A percentile compares a stretch with the other conserved stretches of the same genome.
Conservation (phyloP, 2,797 vertebrate species). For the Zenarchopterus dispar region DNA sequence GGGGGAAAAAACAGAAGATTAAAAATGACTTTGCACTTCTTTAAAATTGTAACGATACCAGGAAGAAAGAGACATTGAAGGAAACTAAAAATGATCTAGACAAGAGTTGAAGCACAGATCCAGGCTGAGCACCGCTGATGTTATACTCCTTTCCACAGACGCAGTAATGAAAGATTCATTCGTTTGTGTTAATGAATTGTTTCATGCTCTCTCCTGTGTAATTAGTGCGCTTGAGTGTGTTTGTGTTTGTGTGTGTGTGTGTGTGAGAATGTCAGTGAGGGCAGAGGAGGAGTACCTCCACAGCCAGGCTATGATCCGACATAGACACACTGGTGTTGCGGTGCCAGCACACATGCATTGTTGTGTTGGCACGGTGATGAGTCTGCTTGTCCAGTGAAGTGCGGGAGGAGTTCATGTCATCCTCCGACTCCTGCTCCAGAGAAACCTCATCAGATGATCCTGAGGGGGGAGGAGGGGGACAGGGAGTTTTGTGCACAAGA, state of each 20-base stretch:
- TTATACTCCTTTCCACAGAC: neutral
- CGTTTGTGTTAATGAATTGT: too few relatives aligned
- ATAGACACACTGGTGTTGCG: slow-evolving; percentile 96
- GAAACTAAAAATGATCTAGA: slow-evolving; percentile 17
- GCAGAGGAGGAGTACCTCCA: slow-evolving; percentile 86
- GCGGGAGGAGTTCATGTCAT: slow-evolving; percentile 85
- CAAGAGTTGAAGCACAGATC: slow-evolving; percentile 3
- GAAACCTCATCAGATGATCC: slow-evolving; percentile 90
- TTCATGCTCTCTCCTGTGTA: neutral
- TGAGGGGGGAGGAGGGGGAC: slow-evolving; percentile 54
- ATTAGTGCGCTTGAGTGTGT: neutral
- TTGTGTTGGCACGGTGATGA: slow-evolving; percentile 92
- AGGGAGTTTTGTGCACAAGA: slow-evolving; percentile 51
- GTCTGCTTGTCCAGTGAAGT: slow-evolving; percentile 90
- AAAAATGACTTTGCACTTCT: neutral
- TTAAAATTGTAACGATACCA: slow-evolving; percentile 5
- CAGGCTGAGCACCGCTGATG: neutral
- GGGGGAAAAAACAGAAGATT: neutral
- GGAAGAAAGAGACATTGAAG: neutral
- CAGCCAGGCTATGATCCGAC: slow-evolving; percentile 92
- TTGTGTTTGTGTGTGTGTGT: neutral
- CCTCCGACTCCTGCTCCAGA: slow-evolving; percentile 91
- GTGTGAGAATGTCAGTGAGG: slow-evolving; percentile 7
- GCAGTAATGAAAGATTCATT: neutral
- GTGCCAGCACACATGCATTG: slow-evolving; percentile 97